phyloP scores from a whole-genome alignment of 1,140 invertebrate genomes.

The Drosophila prosaltans region DNA sequence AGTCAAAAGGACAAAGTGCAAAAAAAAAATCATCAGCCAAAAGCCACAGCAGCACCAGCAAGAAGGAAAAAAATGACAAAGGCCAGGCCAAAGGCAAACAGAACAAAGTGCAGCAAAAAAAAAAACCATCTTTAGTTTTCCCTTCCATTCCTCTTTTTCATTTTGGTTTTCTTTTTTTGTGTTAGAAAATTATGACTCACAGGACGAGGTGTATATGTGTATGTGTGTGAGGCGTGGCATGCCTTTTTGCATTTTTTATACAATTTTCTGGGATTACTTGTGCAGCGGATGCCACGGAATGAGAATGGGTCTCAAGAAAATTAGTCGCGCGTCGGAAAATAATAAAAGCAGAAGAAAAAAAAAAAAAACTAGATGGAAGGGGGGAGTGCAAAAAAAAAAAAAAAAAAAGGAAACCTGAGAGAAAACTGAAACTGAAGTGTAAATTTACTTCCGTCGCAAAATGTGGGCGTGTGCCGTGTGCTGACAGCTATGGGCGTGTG shows the following conservation, averaged over 20 bases:
- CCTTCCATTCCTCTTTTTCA: background rate
- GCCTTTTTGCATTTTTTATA: constrained; percentile 59
- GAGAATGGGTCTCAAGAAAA: constrained; percentile 60
- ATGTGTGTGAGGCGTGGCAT: constrained; percentile 24
- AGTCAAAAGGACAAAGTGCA: constrained; percentile 53
- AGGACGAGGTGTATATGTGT: constrained; percentile 1
- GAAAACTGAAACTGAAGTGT: constrained; percentile 63
- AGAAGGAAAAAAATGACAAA: constrained; percentile 43
- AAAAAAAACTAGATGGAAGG: background rate
- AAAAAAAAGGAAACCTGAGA: constrained; percentile 2
- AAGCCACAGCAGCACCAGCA: constrained; percentile 36
- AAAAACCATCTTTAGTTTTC: constrained; percentile 15
- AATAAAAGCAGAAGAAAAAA: constrained; percentile 60
- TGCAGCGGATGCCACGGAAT: constrained; percentile 19
- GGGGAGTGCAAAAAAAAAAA: background rate
- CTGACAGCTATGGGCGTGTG: constrained; percentile 51
- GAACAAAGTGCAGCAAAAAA: constrained; percentile 45
- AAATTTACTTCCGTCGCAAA: constrained; percentile 77
- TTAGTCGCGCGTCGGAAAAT: constrained; percentile 76
- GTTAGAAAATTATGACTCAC: constrained; percentile 61
- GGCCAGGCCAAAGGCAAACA: constrained; percentile 55
- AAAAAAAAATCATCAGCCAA: constrained; percentile 43
- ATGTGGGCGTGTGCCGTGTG: constrained; percentile 45
- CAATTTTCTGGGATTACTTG: constrained; percentile 61
- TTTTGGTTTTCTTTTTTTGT: constrained; percentile 25